Conservation (phyloP, 92 coral and sea anemone genomes). For the Zoanthus sansibaricus region DNA sequence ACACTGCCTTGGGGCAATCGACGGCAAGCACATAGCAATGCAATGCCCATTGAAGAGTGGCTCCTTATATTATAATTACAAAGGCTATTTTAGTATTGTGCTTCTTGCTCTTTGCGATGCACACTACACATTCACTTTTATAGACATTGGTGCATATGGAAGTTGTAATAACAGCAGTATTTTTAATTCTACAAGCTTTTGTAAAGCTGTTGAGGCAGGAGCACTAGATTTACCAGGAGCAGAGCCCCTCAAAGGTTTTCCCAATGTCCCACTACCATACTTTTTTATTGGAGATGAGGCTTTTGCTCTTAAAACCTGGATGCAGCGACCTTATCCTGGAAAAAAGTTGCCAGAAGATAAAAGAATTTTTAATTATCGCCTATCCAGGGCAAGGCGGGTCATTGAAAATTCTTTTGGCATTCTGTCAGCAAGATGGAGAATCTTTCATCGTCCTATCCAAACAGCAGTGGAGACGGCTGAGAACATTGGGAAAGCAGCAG, state of each 20-base stretch:
- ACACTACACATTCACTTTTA: conserved; percentile 49
- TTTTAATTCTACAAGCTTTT: conserved; percentile 22
- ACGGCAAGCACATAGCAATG: conserved; percentile 67
- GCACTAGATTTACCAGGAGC: conserved; percentile 14
- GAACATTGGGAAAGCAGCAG: conserved; percentile 41
- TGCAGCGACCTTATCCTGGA: conserved; percentile 57
- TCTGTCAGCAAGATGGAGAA: conserved; percentile 52
- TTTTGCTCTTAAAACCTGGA: conserved; percentile 60
- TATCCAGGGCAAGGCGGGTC: conserved; percentile 50
- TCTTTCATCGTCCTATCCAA: conserved; percentile 46
- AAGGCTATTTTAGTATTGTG: conserved; percentile 62
- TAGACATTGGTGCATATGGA: conserved; percentile 63
- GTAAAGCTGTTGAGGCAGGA: conserved; percentile 54
- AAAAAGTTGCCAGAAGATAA: conserved; percentile 35
- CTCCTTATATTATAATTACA: conserved; percentile 66
- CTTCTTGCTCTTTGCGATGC: conserved; percentile 65
- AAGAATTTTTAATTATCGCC: conserved; percentile 53
- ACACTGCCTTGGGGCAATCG: conserved; percentile 67
- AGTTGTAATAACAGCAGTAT: conserved; percentile 64
- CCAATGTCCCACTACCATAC: conserved; percentile 49
- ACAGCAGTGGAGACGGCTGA: conserved; percentile 34
- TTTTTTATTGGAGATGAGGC: conserved; percentile 65
- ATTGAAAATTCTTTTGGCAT: conserved; percentile 69
- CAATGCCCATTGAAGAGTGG: conserved; percentile 64
- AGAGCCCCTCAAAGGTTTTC: conserved; percentile 51